These are phyloP conservation scores for Nomada hirtipes DNA, from an alignment of 2,888 invertebrate genomes.

Conservation along the genomic window DNA sequence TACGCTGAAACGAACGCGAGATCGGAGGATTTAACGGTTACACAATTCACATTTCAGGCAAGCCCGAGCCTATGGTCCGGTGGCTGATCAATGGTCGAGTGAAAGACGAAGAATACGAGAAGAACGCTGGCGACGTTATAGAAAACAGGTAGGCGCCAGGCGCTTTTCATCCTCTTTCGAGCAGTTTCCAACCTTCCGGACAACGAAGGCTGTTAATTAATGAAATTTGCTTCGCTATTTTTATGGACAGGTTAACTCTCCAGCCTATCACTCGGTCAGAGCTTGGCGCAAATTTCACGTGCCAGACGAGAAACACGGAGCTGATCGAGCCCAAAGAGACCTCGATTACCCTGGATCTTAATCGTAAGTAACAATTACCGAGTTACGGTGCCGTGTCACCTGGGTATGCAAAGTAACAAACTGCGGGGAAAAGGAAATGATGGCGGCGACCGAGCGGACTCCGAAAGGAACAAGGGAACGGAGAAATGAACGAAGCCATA, in stretches of 20 bases:
- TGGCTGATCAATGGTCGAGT: slow-evolving; percentile 92
- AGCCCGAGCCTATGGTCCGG: slow-evolving; percentile 92
- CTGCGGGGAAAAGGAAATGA: no score
- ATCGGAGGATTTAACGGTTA: not conserved
- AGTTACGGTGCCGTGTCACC: not conserved
- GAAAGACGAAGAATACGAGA: slow-evolving; percentile 92
- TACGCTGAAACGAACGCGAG: not conserved
- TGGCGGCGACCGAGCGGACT: not conserved
- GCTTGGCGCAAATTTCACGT: slow-evolving; percentile 94
- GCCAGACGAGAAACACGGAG: slow-evolving; percentile 94
- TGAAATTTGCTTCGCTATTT: not conserved
- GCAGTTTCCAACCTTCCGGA: not conserved
- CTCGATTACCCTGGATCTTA: slow-evolving; percentile 91
- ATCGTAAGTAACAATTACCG: slow-evolving; percentile 88
- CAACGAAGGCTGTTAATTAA: not conserved
- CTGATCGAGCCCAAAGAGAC: slow-evolving; percentile 92
- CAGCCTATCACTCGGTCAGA: slow-evolving; percentile 91
- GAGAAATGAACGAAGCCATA: not conserved
- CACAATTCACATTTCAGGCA: slow-evolving; percentile 85
- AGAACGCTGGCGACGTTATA: slow-evolving; percentile 94
- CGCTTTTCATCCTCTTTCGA: not conserved
- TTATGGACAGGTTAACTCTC: slow-evolving; percentile 83
- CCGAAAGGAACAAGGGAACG: not conserved
- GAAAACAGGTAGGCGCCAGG: slow-evolving; percentile 88
- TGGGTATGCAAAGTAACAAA: no score